These are phyloP conservation scores for Paedocypris sp. DNA, from an alignment of 2,113 vertebrate genomes.

Conservation along the genomic window DNA sequence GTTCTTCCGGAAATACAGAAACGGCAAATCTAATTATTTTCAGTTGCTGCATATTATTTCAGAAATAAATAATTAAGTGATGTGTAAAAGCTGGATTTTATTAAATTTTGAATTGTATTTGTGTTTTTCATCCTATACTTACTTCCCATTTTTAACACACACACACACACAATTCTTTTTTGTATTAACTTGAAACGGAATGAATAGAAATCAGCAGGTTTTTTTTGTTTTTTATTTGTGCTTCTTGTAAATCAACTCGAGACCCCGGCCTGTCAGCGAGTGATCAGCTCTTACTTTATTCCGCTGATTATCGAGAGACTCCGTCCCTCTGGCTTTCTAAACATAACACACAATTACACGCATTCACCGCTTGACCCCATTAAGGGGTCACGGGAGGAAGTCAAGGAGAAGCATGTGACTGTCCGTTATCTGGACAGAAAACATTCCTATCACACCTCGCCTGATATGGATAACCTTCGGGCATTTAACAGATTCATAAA, in stretches of 20 bases:
- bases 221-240: no score
- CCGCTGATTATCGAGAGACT: constrained; percentile 41
- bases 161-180: no score
- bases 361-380: constrained; percentile 24
- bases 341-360: background rate
- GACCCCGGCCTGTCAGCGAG: no score
- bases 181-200: no score
- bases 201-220: no score
- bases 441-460: constrained; percentile 27
- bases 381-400: constrained; percentile 36
- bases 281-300: constrained; percentile 43
- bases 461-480: constrained; percentile 24
- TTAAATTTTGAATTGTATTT: constrained; percentile 27
- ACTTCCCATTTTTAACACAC: no score
- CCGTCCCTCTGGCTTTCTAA: background rate
- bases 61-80: constrained; percentile 28
- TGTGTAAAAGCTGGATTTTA: constrained; percentile 29
- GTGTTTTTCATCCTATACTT: constrained; percentile 24
- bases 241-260: no score
- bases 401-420: constrained; percentile 8
- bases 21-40: constrained; percentile 19
- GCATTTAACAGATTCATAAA: constrained; percentile 15
- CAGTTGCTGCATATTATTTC: constrained; percentile 12
- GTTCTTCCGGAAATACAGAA: background rate
- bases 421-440: constrained; percentile 33